Percentiles rank a stretch among this genome's conserved stretches.
Conservation (phyloP, 37 sponge, comb jelly and placozoan genomes). For the Ephydatia muelleri region DNA sequence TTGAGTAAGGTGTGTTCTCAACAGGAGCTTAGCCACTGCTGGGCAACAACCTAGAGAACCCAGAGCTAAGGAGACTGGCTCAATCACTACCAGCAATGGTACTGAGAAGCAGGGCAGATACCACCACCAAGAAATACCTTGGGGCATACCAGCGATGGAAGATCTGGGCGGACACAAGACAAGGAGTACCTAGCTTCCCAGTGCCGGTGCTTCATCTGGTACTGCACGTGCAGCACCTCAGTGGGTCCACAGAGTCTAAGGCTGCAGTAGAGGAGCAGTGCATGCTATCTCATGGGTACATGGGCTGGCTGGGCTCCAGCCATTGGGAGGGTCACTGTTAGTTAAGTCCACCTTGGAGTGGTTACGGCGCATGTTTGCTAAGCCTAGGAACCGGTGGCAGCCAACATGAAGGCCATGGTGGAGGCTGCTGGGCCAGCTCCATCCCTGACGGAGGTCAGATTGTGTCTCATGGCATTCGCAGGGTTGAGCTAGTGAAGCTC, state of each 20-base stretch:
- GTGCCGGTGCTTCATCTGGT: not conserved
- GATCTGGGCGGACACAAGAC: not conserved
- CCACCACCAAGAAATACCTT: slow-evolving; percentile 13
- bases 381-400: not conserved
- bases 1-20: slow-evolving; percentile 7
- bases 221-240: not conserved
- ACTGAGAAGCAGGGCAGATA: not conserved
- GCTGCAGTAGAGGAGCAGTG: no score
- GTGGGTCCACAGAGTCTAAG: not conserved
- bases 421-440: no score
- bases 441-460: not conserved
- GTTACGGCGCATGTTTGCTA: not conserved
- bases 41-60: not conserved
- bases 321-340: not conserved
- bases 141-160: no score
- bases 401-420: no score
- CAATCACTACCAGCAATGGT: not conserved
- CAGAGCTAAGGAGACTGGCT: slow-evolving; percentile 15
- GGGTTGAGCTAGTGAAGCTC: not conserved
- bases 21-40: not conserved
- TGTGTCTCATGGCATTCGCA: slow-evolving; percentile 2
- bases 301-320: not conserved
- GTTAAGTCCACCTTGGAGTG: not conserved
- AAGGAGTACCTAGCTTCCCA: not conserved
- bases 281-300: no score